Evolutionary conservation across 2,888 invertebrate species (phyloP).

Genomic region (Eustalomyia histrio): DNA sequence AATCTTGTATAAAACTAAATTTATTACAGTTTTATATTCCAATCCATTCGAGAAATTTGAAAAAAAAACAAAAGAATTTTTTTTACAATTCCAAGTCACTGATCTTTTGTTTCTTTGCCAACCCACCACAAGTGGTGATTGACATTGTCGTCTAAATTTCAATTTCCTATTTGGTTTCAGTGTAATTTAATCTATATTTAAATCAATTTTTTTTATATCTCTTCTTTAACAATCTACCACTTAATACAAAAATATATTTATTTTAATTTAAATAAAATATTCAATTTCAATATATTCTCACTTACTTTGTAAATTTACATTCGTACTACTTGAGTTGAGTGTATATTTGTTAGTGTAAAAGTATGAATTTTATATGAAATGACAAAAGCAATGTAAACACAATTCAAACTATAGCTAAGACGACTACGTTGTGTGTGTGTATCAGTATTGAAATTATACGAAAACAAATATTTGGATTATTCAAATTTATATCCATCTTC

Average conservation of each 20-base stretch:
- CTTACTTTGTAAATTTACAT: slow-evolving; percentile 21
- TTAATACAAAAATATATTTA: neutral
- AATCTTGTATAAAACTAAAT: too few relatives aligned
- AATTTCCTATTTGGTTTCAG: slow-evolving; percentile 41
- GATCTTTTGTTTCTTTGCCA: neutral
- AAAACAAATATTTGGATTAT: slow-evolving; percentile 28
- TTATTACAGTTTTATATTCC: too few relatives aligned
- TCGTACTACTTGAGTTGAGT: neutral
- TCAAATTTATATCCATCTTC: slow-evolving; percentile 1
- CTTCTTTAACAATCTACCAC: slow-evolving; percentile 6
- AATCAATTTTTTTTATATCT: neutral
- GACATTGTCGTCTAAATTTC: slow-evolving; percentile 49
- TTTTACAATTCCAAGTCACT: neutral
- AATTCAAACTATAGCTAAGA: slow-evolving; percentile 44
- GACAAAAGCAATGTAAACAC: slow-evolving; percentile 37
- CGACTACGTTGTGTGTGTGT: neutral
- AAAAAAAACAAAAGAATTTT: neutral
- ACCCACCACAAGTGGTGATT: slow-evolving; percentile 30
- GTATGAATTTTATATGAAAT: neutral
- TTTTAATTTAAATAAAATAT: slow-evolving; percentile 38
- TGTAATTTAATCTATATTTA: slow-evolving; percentile 23
- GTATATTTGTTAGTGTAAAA: slow-evolving; percentile 6
- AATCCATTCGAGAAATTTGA: too few relatives aligned
- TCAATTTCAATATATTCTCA: slow-evolving; percentile 56
- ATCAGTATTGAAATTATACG: slow-evolving; percentile 17